Base-by-base conservation (phyloP, 2,888 invertebrate genomes). In the Keiferia lycopersicella region DNA sequence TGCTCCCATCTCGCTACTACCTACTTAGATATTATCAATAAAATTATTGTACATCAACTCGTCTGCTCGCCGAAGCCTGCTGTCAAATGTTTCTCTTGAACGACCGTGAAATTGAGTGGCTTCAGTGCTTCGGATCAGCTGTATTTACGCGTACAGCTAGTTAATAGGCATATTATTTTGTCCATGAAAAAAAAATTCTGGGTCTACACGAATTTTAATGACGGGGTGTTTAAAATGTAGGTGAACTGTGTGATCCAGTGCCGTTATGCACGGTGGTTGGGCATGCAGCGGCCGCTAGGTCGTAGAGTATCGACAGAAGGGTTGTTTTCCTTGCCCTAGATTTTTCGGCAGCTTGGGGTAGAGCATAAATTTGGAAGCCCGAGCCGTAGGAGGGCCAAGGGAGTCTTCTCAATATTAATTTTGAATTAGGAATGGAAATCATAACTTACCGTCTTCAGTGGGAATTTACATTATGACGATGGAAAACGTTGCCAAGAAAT, bases 11-110 rank as follows among this genome's bases (percentile, higher is more conserved):
- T 88, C 88, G 78, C 82, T 83, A 83, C 86, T 83, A 82, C 82
- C 83, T 84, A 84, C 86, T 85, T 83, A 84, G 86, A 90, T 91
- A 89, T 90, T 89, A 90, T 91, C 91, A 91, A 91, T 91, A 91
- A 88, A 89, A 88, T 88, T 87, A 91, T 88, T 87, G 83, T 86
- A 85, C 81, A 86, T 80, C 74, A 85, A 86, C 82, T 85, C 81
- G 74, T 80, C 82, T 74, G 79, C 79, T 78, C 80, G 72, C 78
- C 78, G 77, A 76, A 82, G 75, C 77, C 74, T 81, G 80, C 74
- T 81, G 81, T 82, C 83, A 82, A 79, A 82, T 78, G 73, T 80
- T 75, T 69, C 78, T 69, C 64, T 75, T 69, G 71, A 77, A 74
- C 73, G 74, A 78, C 73, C 76, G 69, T 79, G 74, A 80, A 74